phyloP scores from a whole-genome alignment of 1,140 invertebrate genomes.

The Lepidurus apus region DNA sequence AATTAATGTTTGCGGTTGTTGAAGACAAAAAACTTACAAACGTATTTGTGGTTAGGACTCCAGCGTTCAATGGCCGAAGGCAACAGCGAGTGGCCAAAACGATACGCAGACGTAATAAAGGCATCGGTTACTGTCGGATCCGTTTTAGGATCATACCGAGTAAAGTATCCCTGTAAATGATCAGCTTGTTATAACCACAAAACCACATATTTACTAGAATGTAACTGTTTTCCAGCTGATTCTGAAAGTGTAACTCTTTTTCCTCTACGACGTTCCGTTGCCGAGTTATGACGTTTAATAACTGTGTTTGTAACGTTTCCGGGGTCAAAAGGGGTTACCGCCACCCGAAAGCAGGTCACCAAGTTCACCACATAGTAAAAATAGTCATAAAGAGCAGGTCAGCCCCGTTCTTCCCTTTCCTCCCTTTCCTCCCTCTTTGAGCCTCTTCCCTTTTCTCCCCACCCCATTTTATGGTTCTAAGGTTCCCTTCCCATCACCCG shows the following conservation, averaged over 20 bases:
- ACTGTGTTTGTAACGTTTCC: too few species aligned
- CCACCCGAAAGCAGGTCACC: too few species aligned
- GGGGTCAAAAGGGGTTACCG: too few species aligned
- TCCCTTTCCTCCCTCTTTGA: too few species aligned
- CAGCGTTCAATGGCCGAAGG: constrained; percentile 51
- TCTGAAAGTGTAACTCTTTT: too few species aligned
- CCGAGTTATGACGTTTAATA: not conserved
- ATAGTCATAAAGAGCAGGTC: too few species aligned
- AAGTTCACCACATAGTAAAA: too few species aligned
- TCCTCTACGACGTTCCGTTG: not conserved
- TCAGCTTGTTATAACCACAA: not conserved
- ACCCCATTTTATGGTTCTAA: too few species aligned
- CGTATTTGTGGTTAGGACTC: constrained; percentile 50
- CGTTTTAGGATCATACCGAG: constrained; percentile 52
- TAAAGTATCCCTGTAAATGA: constrained; percentile 48
- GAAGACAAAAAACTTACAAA: constrained; percentile 42
- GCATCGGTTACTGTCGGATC: constrained; percentile 45
- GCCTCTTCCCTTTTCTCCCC: too few species aligned
- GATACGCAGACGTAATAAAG: constrained; percentile 50
- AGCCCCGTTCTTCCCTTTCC: too few species aligned
- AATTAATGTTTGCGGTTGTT: constrained; percentile 46
- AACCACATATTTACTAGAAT: not conserved
- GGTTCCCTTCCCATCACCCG: too few species aligned
- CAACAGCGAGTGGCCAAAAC: constrained; percentile 52
- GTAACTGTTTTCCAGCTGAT: too few species aligned